Percentiles rank a stretch among this genome's conserved stretches.
Conservation (phyloP, 2,797 vertebrate genomes). For the Falco biarmicus region DNA sequence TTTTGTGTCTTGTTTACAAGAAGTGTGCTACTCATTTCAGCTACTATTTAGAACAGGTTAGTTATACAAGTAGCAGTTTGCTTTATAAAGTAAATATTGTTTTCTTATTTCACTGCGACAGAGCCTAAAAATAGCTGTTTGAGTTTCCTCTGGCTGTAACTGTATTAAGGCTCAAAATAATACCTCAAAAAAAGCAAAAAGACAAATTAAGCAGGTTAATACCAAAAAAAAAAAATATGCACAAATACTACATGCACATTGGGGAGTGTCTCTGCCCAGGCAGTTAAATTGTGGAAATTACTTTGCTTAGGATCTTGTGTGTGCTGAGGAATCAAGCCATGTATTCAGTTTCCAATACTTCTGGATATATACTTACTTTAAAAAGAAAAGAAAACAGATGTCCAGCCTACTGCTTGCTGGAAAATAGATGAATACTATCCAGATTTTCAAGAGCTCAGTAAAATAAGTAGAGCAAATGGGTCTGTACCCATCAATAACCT, state of each 20-base stretch:
- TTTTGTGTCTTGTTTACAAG: slow-evolving; percentile 22
- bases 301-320: slow-evolving; percentile 19
- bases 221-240: not conserved
- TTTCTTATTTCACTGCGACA: not conserved
- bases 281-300: slow-evolving; percentile 42
- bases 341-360: slow-evolving; percentile 59
- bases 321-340: slow-evolving; percentile 28
- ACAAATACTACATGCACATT: not conserved
- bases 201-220: not conserved
- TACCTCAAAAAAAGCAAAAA: not conserved
- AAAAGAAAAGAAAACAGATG: slow-evolving; percentile 61
- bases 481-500: slow-evolving; percentile 43
- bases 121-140: not conserved
- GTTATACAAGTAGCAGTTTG: not conserved
- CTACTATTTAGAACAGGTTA: slow-evolving; percentile 18
- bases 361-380: slow-evolving; percentile 63
- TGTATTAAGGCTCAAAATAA: not conserved
- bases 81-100: slow-evolving; percentile 11
- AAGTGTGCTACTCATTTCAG: not conserved
- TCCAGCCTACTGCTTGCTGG: slow-evolving; percentile 60
- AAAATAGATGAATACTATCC: slow-evolving; percentile 58
- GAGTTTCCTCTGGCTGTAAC: not conserved
- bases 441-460: slow-evolving; percentile 62
- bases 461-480: slow-evolving; percentile 37
- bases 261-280: not conserved